These are phyloP conservation scores for Spinus pinus DNA, from an alignment of 2,797 vertebrate species.

Conservation along the genomic window DNA sequence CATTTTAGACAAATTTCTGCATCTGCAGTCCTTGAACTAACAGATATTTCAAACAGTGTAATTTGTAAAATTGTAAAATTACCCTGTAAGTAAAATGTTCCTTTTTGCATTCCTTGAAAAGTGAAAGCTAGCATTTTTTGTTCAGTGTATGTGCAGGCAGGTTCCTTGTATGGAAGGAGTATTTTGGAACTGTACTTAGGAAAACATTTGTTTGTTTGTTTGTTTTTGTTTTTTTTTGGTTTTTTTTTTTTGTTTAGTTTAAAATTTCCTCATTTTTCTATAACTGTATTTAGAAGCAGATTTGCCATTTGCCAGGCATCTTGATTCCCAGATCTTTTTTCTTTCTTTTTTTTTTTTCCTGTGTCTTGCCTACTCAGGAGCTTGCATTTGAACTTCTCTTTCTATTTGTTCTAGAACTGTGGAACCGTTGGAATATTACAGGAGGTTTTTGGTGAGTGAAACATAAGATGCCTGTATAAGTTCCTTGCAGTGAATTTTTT, in stretches of 20 bases:
- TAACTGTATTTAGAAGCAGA: not conserved
- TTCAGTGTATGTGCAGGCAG: not conserved
- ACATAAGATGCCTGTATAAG: not conserved
- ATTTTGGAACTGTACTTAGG: not conserved
- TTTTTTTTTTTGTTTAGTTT: not conserved
- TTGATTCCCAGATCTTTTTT: not conserved
- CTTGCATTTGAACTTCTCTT: not conserved
- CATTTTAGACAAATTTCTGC: not conserved
- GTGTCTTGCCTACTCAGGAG: not conserved
- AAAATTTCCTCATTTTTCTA: not conserved
- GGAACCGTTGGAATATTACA: slow-evolving; percentile 94
- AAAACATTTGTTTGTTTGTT: too few relatives aligned
- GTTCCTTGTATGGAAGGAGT: not conserved
- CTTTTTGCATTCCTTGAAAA: not conserved
- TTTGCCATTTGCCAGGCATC: not conserved
- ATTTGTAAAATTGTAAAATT: too few relatives aligned
- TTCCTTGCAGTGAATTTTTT: not conserved
- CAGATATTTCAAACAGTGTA: not conserved
- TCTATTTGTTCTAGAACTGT: slow-evolving; percentile 82
- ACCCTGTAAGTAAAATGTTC: not conserved
- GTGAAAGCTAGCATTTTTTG: not conserved
- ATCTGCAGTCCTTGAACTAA: not conserved
- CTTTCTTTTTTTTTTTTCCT: not conserved
- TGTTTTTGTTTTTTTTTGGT: too few relatives aligned
- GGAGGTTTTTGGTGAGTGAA: slow-evolving; percentile 90